phyloP scores from a whole-genome alignment of 2,888 invertebrate species.

The Exocentrus adspersus region DNA sequence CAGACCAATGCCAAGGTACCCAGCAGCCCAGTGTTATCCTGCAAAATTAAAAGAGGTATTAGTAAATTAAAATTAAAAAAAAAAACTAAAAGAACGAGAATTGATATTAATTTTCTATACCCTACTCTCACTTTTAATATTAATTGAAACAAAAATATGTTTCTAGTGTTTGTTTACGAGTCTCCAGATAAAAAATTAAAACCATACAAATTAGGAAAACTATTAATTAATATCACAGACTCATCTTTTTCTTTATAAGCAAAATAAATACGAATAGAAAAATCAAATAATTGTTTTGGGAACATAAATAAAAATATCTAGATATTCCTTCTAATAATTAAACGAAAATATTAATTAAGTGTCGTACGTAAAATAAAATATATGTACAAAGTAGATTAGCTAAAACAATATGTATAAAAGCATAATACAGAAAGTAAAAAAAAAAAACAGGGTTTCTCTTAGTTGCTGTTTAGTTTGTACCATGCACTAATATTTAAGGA shows the following conservation, averaged over 20 bases:
- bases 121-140: no score
- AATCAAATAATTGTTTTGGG: background rate
- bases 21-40: conserved; percentile 14
- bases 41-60: conserved; percentile 15
- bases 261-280: background rate
- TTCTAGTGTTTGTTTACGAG: no score
- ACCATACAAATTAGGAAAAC: no score
- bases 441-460: no score
- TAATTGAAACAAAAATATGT: no score
- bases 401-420: background rate
- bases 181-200: no score
- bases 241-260: background rate
- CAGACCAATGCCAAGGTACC: conserved; percentile 10
- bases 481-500: conserved; percentile 38
- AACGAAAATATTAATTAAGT: background rate
- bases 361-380: background rate
- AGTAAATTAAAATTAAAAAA: no score
- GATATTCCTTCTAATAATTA: background rate
- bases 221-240: background rate
- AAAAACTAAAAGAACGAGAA: no score
- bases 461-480: conserved; percentile 15
- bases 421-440: background rate
- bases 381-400: background rate
- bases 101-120: no score
- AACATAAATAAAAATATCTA: background rate